Conservation (phyloP, 2,113 vertebrate species). For the Prietella phreatophila region DNA sequence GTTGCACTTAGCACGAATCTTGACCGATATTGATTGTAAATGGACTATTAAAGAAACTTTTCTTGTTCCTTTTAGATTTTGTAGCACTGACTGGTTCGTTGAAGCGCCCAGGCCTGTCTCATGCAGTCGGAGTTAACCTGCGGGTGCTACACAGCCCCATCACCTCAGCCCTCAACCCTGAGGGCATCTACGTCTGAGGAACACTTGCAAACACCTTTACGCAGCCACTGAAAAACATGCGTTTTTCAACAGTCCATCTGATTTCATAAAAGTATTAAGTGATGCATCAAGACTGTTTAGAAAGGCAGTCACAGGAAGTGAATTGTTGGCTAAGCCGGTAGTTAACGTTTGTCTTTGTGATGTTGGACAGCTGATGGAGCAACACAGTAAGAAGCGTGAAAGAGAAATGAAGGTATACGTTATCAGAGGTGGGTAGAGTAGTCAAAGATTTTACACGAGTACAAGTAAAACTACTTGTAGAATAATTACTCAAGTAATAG, state of each 20-base stretch:
- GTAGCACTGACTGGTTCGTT: constrained; percentile 83
- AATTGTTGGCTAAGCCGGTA: neutral
- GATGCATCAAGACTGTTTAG: neutral
- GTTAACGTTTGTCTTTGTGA: neutral
- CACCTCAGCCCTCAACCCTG: constrained; percentile 89
- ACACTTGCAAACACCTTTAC: neutral
- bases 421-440: too few relatives aligned
- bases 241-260: neutral
- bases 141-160: constrained; percentile 87
- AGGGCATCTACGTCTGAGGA: constrained; percentile 94
- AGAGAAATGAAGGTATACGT: neutral
- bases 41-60: neutral
- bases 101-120: constrained; percentile 82
- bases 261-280: neutral
- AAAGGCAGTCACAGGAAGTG: constrained; percentile 30
- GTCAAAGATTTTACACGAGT: too few relatives aligned
- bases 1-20: neutral
- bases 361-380: neutral
- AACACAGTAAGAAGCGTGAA: constrained; percentile 19
- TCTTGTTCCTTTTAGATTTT: constrained; percentile 67
- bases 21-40: neutral
- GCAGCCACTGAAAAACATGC: constrained; percentile 27
- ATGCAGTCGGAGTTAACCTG: constrained; percentile 83
- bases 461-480: too few relatives aligned
- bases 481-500: too few relatives aligned